Evolutionary conservation across 2,888 invertebrate species (phyloP), one percentile per base, ranked within the genome.

Genomic region (Siphlonurus alternatus): DNA sequence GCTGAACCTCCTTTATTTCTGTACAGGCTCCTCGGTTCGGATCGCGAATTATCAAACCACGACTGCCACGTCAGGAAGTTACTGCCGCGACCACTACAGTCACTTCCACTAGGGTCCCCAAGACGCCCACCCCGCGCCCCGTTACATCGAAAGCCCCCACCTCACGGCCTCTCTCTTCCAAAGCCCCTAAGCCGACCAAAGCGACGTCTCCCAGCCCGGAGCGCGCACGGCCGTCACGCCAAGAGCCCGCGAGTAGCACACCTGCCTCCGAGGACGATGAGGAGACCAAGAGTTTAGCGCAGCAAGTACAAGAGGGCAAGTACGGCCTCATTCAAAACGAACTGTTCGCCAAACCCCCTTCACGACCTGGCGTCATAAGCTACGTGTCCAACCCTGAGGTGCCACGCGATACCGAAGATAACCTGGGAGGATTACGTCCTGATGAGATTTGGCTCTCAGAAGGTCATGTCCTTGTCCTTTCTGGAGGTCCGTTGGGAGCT

Each of bases 361-460:
- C 86, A 72, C 79, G 89, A 62, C 92, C 91, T 0, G 92, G 89
- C 1, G 84, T 93, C 53, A 78, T 93, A 54, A 92, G 91, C 73
- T 93, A 93, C 73, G 82, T 85, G 61, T 80, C 82, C 3, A 92
- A 92, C 71, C 81, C 87, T 0, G 92, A 93, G 73, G 88, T 91
- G 53, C 84, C 88, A 0, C 83, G 84, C 70, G 93, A 93, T 74
- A 91, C 86, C 69, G 80, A 84, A 24, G 84, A 86, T 68, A 92
- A 84, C 72, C 80, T 88, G 56, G 92, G 93, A 22, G 92, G 93
- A 20, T 77, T 93, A 1, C 85, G 85, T 70, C 86, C 89, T 71
- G 87, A 90, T 65, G 92, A 93, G 70, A 92, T 93, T 71, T 93
- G 93, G 93, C 77, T 93, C 64, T 89, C 92, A 0, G 93, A 93